Base-by-base conservation (phyloP, 64 coral and sea anemone genomes). In the Cladopsammia gracilis region DNA sequence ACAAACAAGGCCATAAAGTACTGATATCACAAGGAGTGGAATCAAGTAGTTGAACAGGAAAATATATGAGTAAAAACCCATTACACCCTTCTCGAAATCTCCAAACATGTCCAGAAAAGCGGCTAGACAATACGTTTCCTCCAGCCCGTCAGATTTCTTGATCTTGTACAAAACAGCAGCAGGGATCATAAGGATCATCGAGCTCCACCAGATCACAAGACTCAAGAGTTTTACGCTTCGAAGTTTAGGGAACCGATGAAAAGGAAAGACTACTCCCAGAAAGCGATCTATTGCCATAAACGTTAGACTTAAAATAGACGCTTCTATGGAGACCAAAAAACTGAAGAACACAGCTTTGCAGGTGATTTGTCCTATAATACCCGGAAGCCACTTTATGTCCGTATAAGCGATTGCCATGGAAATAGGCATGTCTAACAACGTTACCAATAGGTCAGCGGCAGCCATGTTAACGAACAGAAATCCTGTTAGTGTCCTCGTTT, bases 391-490 rank as follows among this genome's bases (percentile, higher is more conserved):
- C 7, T 60, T 80, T 6, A 52, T n/a, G 1, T 43, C 12, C 0
- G 77, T 80, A n/a, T 60, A 80, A 43, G 24, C 22, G 6, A 14
- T 59, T 42, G 54, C 13, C 7, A 61, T 16, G 24, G 77, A 59
- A 1, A 19, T 50, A 3, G 77, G 77, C 77, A 80, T 59, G 25
- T 44, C 77, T 16, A 16, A 16, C 10, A 80, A 59, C 4, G 77
- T 80, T 7, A 80, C 54, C 2, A 80, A 8, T 4, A 80, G 23
- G 12, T 80, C 77, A 6, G 77, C 77, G 3, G 42, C 23, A 1
- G 77, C 77, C 77, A 80, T 80, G 24, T 80, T 80, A 10, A 80
- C 77, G 34, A 80, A 80, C 13, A 80, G 16, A 16, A 80, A 58
- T 5, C 54, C 24, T 5, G 74, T 77, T 18, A 77, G 47, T 19